Percentiles rank a stretch among this genome's conserved stretches.
These are phyloP conservation scores for Danaus plexippus DNA, from an alignment of 1,140 invertebrate species.

Conservation along the genomic window DNA sequence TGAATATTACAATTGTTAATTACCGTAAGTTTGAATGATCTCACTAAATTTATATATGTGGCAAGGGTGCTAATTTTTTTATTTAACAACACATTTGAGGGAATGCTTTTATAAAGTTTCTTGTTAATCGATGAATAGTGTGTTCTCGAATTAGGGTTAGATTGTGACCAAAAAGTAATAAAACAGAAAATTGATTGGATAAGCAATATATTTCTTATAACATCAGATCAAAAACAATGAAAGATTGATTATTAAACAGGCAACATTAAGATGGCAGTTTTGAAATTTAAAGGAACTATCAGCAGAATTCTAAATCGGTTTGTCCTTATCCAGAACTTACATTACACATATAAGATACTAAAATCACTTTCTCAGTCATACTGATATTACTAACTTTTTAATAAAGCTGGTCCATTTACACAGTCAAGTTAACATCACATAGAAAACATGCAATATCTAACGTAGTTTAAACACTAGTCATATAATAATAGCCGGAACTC, in stretches of 20 bases:
- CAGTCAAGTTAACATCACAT: slow-evolving; percentile 54
- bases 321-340: background rate
- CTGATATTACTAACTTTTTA: slow-evolving; percentile 43
- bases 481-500: slow-evolving; percentile 3
- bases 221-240: slow-evolving; percentile 39
- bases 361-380: slow-evolving; percentile 40
- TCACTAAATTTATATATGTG: too few species aligned
- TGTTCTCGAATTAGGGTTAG: too few species aligned
- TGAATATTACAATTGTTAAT: too few species aligned
- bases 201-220: slow-evolving; percentile 41
- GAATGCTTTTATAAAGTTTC: too few species aligned
- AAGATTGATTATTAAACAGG: slow-evolving; percentile 25
- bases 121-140: too few species aligned
- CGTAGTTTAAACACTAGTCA: slow-evolving; percentile 22
- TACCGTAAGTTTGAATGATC: too few species aligned
- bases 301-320: background rate
- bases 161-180: slow-evolving; percentile 16
- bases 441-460: slow-evolving; percentile 48
- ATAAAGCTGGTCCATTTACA: slow-evolving; percentile 57
- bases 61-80: too few species aligned
- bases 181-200: slow-evolving; percentile 25
- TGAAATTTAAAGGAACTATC: slow-evolving; percentile 4
- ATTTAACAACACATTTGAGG: too few species aligned
- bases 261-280: slow-evolving; percentile 7
- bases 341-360: too few species aligned